Evolutionary conservation across 2,888 invertebrate genomes (phyloP).

Genomic region (Luperina testacea): DNA sequence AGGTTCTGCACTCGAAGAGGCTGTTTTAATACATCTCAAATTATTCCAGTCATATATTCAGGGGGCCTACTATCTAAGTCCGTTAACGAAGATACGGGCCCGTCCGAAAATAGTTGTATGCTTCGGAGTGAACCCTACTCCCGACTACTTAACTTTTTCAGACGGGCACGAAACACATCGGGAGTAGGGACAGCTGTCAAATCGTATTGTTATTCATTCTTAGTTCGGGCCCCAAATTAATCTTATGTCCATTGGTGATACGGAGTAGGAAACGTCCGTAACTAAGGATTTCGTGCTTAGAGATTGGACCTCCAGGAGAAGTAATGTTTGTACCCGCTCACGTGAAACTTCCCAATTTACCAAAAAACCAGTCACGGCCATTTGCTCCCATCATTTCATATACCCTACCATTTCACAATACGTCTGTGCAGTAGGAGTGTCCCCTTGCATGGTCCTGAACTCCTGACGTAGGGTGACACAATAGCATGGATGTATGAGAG

Average conservation of each 20-base stretch:
- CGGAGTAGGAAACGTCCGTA: neutral
- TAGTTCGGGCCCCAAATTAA: neutral
- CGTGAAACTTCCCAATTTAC: constrained; percentile 20
- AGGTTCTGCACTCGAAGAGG: neutral
- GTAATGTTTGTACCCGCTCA: constrained; percentile 1
- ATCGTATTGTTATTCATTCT: neutral
- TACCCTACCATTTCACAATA: constrained; percentile 63
- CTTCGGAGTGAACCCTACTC: neutral
- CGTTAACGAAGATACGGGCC: neutral
- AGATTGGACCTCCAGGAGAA: neutral
- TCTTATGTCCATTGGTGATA: neutral
- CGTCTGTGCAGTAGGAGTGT: constrained; percentile 68
- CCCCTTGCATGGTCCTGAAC: constrained; percentile 67
- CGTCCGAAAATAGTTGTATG: neutral
- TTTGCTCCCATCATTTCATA: constrained; percentile 59
- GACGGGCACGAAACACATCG: neutral
- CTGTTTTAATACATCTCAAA: neutral
- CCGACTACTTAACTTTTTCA: neutral
- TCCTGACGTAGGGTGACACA: constrained; percentile 69
- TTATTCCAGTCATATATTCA: neutral
- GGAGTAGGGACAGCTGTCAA: neutral
- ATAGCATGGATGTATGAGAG: constrained; percentile 73
- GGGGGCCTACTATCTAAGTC: neutral
- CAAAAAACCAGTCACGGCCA: constrained; percentile 48
- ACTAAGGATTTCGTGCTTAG: neutral